Percentiles rank a stretch among this genome's conserved stretches.
phyloP scores from a whole-genome alignment of 1,140 invertebrate genomes.

The Polypedilum vanderplanki region DNA sequence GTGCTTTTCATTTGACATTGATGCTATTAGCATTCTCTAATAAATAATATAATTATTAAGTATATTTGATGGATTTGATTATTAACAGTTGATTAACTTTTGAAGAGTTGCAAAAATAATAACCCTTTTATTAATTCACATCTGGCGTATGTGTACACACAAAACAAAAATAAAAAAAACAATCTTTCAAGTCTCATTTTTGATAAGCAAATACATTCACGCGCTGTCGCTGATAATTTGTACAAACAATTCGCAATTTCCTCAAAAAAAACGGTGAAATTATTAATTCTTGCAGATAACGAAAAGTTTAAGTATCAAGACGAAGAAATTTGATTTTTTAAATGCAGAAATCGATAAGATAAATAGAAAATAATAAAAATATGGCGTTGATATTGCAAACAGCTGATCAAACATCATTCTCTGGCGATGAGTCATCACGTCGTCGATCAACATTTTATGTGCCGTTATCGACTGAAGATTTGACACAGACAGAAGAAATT shows the following conservation, averaged over 20 bases:
- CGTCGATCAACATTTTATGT: slow-evolving; percentile 55
- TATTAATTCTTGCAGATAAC: too few species aligned
- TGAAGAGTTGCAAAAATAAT: not conserved
- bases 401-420: slow-evolving; percentile 28
- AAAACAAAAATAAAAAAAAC: not conserved
- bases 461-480: slow-evolving; percentile 45
- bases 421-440: slow-evolving; percentile 38
- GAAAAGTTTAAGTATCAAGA: too few species aligned
- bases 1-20: not conserved
- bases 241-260: too few species aligned
- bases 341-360: not conserved
- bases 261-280: too few species aligned
- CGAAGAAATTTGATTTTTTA: too few species aligned
- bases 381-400: slow-evolving; percentile 25
- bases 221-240: not conserved
- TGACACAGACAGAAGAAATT: not conserved
- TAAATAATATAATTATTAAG: not conserved
- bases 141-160: not conserved
- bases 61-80: slow-evolving; percentile 24
- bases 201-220: not conserved
- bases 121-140: not conserved
- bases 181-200: not conserved
- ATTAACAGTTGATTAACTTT: slow-evolving; percentile 22
- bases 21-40: not conserved
- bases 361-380: not conserved